Conservation (phyloP, 2,888 invertebrate genomes). For the Aspidiotus destructor region DNA sequence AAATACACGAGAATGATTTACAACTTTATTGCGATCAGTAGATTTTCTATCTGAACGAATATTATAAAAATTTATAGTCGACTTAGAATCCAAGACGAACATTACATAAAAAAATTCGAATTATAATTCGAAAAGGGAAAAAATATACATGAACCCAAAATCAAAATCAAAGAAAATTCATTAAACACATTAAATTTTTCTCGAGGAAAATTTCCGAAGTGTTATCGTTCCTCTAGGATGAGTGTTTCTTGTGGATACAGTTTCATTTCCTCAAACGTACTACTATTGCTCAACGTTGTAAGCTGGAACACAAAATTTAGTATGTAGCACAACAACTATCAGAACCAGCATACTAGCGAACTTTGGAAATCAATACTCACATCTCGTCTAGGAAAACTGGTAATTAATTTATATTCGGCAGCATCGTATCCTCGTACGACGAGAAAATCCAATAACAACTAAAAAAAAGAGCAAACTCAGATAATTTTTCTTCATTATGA, state of each 20-base stretch:
- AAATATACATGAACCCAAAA: conserved; percentile 14
- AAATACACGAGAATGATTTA: conserved; percentile 23
- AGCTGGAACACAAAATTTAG: conserved; percentile 49
- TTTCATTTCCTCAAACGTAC: conserved; percentile 71
- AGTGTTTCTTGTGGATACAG: conserved; percentile 90
- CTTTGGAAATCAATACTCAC: conserved; percentile 51
- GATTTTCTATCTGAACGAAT: too few relatives aligned
- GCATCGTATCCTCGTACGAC: conserved; percentile 79
- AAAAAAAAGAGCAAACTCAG: conserved; percentile 40
- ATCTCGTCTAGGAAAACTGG: conserved; percentile 90
- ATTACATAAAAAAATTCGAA: conserved; percentile 16
- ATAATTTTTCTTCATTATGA: neutral
- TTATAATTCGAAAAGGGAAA: conserved; percentile 9
- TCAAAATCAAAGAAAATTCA: conserved; percentile 9
- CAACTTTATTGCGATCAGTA: conserved; percentile 25
- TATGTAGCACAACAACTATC: neutral
- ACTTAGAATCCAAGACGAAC: conserved; percentile 4
- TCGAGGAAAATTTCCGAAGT: neutral
- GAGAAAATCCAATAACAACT: conserved; percentile 76
- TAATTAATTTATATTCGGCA: conserved; percentile 81
- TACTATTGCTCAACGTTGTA: conserved; percentile 62
- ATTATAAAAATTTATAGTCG: too few relatives aligned
- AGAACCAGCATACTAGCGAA: neutral
- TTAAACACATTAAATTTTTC: conserved; percentile 1
- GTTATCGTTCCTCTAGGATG: conserved; percentile 85